A percentile compares a stretch with the other conserved stretches of the same genome.
Conservation (phyloP, 2,113 vertebrate species). For the Vulpes vulpes region DNA sequence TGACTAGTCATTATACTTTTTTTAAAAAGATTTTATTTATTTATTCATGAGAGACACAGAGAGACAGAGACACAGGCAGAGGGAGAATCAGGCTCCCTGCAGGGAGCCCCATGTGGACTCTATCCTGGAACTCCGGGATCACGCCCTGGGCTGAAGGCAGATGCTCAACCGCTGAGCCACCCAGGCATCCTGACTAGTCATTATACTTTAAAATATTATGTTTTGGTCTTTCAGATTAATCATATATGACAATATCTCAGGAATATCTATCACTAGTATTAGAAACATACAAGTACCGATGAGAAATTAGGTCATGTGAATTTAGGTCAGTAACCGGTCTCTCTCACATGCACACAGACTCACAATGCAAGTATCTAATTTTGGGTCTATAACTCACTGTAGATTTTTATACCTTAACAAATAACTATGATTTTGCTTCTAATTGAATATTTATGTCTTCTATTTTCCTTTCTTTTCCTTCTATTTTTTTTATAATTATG, state of each 20-base stretch:
- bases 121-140: too few species aligned
- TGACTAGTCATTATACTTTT: not conserved
- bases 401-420: not conserved
- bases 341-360: not conserved
- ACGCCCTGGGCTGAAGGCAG: too few species aligned
- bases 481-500: not conserved
- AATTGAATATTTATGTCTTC: not conserved
- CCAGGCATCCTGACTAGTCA: not conserved
- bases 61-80: too few species aligned
- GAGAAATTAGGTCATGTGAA: slow-evolving; percentile 67
- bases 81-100: too few species aligned
- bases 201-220: not conserved
- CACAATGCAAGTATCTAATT: not conserved
- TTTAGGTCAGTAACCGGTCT: slow-evolving; percentile 34
- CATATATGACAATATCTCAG: not conserved
- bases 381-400: not conserved
- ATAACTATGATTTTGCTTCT: not conserved
- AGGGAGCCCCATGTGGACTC: too few species aligned
- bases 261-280: slow-evolving; percentile 1
- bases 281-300: slow-evolving; percentile 23
- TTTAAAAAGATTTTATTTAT: too few species aligned
- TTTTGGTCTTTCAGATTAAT: slow-evolving; percentile 33
- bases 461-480: not conserved
- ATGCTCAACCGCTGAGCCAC: too few species aligned
- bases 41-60: too few species aligned